Conservation (phyloP, 1,140 invertebrate species). For the Heliconius eleuchia region DNA sequence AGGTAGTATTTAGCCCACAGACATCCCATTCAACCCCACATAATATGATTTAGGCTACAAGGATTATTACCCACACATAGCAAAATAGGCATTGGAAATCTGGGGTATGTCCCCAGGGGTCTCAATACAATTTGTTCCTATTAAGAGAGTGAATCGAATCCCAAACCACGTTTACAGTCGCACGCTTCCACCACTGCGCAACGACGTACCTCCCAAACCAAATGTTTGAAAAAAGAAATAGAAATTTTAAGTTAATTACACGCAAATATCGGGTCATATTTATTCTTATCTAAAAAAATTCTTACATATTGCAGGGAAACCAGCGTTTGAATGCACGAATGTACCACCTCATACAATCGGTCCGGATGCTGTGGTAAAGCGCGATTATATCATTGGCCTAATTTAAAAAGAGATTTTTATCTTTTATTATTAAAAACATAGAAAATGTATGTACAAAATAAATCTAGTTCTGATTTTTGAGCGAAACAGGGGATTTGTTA, state of each 20-base stretch:
- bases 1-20: too few relatives aligned
- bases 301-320: conserved; percentile 3
- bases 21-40: too few relatives aligned
- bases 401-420: background rate
- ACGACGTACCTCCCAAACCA: background rate
- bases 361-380: conserved; percentile 4
- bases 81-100: too few relatives aligned
- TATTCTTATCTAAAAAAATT: background rate
- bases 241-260: background rate
- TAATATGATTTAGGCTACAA: too few relatives aligned
- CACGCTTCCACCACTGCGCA: too few relatives aligned
- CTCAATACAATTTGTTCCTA: too few relatives aligned
- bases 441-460: background rate
- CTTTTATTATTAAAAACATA: background rate
- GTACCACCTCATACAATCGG: background rate
- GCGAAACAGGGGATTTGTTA: too few relatives aligned
- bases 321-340: conserved; percentile 2
- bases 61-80: too few relatives aligned
- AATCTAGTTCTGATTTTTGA: too few relatives aligned
- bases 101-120: too few relatives aligned
- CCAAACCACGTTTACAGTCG: too few relatives aligned
- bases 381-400: background rate
- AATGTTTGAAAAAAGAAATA: background rate
- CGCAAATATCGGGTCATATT: background rate
- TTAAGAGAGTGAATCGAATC: too few relatives aligned